A percentile compares a stretch with the other conserved stretches of the same genome.
phyloP scores from a whole-genome alignment of 2,113 vertebrate species.

The Python bivittatus region DNA sequence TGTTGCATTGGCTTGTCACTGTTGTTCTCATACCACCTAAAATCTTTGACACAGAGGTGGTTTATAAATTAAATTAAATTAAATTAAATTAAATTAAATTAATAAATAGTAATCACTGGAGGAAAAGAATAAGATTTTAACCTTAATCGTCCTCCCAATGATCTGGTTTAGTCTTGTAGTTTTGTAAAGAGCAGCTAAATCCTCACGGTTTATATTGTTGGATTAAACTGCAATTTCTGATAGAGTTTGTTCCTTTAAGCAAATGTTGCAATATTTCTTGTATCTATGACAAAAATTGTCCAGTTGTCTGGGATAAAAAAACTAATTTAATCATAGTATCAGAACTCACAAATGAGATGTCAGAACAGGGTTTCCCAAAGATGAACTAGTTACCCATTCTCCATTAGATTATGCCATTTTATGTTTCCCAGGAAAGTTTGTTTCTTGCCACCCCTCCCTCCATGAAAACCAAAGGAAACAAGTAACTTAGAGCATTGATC shows the following conservation, averaged over 20 bases:
- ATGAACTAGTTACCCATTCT: not conserved
- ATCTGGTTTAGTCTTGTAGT: not conserved
- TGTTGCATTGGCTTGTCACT: too few species aligned
- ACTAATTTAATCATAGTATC: not conserved
- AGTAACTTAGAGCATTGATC: slow-evolving; percentile 7
- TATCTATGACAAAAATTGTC: not conserved
- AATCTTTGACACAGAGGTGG: too few species aligned
- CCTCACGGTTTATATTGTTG: not conserved
- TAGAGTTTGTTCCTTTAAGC: not conserved
- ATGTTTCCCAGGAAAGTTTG: not conserved
- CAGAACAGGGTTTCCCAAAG: not conserved
- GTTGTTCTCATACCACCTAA: too few species aligned
- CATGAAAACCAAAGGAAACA: not conserved
- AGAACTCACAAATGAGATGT: not conserved
- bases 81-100: too few species aligned
- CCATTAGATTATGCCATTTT: not conserved
- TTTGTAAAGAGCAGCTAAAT: not conserved
- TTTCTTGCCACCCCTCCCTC: not conserved
- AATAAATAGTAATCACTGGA: too few species aligned
- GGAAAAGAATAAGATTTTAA: too few species aligned
- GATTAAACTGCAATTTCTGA: not conserved
- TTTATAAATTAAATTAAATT: too few species aligned
- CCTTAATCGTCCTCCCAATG: too few species aligned
- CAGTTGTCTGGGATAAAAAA: not conserved
- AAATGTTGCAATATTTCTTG: not conserved